These are phyloP conservation scores for Strix uralensis DNA, from an alignment of 2,113 vertebrate species.

Conservation along the genomic window DNA sequence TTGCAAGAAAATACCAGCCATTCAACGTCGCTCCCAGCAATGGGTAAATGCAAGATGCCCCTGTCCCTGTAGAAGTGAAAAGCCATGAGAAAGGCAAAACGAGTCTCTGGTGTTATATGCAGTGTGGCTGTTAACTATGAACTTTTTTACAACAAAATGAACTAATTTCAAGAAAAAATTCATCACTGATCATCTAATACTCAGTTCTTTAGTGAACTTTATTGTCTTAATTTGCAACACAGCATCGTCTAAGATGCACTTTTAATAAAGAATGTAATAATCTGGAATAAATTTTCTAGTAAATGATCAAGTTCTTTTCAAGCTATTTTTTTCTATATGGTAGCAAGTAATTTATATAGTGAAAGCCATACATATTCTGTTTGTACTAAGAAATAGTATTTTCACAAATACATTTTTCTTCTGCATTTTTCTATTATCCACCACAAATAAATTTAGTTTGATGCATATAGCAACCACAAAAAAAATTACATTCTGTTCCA, in stretches of 20 bases:
- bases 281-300: neutral
- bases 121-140: neutral
- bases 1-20: conserved; percentile 97
- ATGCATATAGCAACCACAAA: neutral
- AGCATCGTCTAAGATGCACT: neutral
- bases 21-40: conserved; percentile 96
- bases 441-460: neutral
- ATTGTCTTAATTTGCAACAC: neutral
- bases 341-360: neutral
- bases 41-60: conserved; percentile 97
- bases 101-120: accelerated
- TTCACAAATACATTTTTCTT: neutral
- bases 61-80: conserved; percentile 82
- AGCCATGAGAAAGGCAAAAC: neutral
- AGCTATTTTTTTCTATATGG: neutral
- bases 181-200: neutral
- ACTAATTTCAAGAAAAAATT: neutral
- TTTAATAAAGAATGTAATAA: neutral
- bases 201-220: neutral
- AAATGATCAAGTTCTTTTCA: neutral
- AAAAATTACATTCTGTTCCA: neutral
- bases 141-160: neutral
- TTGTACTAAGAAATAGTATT: neutral
- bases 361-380: neutral
- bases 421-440: neutral